Conservation (phyloP, 2,113 vertebrate genomes). For the Python bivittatus region DNA sequence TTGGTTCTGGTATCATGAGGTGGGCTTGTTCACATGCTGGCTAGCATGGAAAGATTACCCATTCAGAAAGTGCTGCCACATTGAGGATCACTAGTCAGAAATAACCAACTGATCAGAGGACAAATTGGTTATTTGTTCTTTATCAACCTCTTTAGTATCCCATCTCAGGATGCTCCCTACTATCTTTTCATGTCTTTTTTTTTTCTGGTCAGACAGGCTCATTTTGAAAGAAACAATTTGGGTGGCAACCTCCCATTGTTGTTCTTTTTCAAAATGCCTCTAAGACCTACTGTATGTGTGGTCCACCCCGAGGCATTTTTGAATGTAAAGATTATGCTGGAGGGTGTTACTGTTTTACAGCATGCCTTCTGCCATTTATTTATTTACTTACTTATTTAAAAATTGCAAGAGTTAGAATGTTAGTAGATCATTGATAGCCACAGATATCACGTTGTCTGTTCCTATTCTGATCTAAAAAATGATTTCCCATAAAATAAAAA, state of each 20-base stretch:
- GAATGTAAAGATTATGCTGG: not conserved
- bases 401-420: no score
- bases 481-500: not conserved
- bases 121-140: not conserved
- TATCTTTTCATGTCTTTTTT: not conserved
- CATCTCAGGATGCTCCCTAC: not conserved
- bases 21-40: not conserved
- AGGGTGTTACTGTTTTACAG: not conserved
- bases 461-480: not conserved
- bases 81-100: not conserved
- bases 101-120: not conserved
- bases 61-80: not conserved
- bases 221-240: not conserved
- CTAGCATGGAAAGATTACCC: not conserved
- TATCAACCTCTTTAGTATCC: not conserved
- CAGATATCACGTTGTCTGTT: no score
- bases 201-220: not conserved
- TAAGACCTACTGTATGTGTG: not conserved
- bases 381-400: no score
- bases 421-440: no score
- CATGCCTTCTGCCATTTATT: not conserved
- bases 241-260: not conserved
- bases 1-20: not conserved
- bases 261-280: not conserved
- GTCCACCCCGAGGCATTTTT: not conserved